A percentile compares a stretch with the other conserved stretches of the same genome.
These are phyloP conservation scores for Illadopsis cleaveri DNA, from an alignment of 2,113 vertebrate species.

Conservation along the genomic window DNA sequence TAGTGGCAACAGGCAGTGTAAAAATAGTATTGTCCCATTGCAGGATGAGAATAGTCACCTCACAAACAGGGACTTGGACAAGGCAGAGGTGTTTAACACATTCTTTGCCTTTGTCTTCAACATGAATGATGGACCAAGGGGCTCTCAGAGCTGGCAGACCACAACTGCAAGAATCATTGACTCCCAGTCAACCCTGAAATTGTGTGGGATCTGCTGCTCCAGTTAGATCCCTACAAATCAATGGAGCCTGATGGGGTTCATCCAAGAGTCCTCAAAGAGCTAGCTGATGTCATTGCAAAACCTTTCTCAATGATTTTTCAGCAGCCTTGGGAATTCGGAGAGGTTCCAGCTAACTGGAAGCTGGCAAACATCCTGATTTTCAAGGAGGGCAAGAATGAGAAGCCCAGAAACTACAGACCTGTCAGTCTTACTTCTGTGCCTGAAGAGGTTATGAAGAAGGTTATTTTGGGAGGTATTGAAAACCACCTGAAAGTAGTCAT, in stretches of 20 bases:
- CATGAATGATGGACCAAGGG: background rate
- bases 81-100: background rate
- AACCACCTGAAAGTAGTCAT: background rate
- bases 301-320: background rate
- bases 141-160: background rate
- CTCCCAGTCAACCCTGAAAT: background rate
- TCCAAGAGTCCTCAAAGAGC: background rate
- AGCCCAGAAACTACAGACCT: background rate
- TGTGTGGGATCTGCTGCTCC: background rate
- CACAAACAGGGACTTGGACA: background rate
- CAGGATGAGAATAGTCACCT: background rate
- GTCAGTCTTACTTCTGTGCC: background rate
- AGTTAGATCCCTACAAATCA: background rate
- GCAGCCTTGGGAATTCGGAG: background rate
- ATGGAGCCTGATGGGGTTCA: too few species aligned
- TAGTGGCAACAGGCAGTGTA: background rate
- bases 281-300: background rate
- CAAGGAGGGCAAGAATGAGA: background rate
- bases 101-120: background rate
- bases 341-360: background rate
- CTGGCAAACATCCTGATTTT: background rate
- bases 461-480: background rate
- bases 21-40: background rate
- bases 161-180: background rate
- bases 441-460: background rate